Evolutionary conservation across 30 jellyfish, hydroid and myxozoan species (phyloP).

Genomic region (Chironex yamaguchii): DNA sequence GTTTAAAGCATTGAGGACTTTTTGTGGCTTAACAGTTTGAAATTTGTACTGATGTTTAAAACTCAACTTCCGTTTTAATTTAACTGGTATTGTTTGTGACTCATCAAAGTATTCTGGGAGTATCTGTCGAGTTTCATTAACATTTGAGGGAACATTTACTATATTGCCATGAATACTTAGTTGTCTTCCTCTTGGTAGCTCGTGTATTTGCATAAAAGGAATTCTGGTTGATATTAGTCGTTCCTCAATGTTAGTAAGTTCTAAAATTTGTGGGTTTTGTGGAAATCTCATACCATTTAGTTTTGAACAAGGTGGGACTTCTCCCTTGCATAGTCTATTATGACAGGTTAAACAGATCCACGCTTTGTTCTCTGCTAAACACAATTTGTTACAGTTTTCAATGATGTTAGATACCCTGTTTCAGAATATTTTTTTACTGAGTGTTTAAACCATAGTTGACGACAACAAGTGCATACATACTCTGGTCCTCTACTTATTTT

Average conservation of each 20-base stretch:
- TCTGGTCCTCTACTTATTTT: constrained; percentile 1
- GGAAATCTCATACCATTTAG: constrained; percentile 26
- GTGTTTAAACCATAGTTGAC: constrained; percentile 40
- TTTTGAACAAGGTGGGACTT: constrained; percentile 16
- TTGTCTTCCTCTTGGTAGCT: constrained; percentile 53
- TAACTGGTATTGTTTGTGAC: constrained; percentile 33
- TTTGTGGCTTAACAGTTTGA: constrained; percentile 7
- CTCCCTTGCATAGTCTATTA: neutral
- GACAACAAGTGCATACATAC: constrained; percentile 32
- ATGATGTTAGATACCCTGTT: neutral
- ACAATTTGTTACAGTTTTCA: too few species aligned
- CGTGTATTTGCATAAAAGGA: constrained; percentile 53
- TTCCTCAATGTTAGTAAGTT: constrained; percentile 32
- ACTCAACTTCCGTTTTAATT: neutral
- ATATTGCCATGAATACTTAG: constrained; percentile 52
- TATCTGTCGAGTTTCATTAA: neutral
- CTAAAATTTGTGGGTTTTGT: neutral
- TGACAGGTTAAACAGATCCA: constrained; percentile 39
- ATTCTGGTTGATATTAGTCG: constrained; percentile 42
- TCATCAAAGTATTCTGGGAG: constrained; percentile 18
- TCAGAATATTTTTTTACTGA: neutral
- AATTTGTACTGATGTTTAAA: neutral
- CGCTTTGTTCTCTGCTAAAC: neutral
- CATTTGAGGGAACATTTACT: constrained; percentile 70
- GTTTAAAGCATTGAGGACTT: constrained; percentile 29